phyloP scores from a whole-genome alignment of 2,113 vertebrate genomes.

The Chinchilla lanigera region DNA sequence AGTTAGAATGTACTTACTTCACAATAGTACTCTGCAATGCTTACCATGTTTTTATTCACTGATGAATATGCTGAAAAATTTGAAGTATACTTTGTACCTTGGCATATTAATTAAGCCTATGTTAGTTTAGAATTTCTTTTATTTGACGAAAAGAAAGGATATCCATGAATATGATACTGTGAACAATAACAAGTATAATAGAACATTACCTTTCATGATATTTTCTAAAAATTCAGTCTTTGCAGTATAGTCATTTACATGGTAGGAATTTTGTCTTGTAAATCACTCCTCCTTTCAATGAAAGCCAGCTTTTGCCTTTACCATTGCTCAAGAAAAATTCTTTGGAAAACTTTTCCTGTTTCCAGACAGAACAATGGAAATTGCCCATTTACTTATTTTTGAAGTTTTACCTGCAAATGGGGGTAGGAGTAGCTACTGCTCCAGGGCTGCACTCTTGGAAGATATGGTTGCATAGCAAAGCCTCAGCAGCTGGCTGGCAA shows the following conservation, averaged over 20 bases:
- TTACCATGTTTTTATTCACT: neutral
- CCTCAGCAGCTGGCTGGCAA: slow-evolving; percentile 91
- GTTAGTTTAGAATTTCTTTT: neutral
- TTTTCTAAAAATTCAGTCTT: slow-evolving; percentile 33
- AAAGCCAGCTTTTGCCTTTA: slow-evolving; percentile 16
- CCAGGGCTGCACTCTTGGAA: slow-evolving; percentile 95
- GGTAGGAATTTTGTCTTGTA: neutral
- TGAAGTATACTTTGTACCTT: neutral
- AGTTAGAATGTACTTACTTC: neutral
- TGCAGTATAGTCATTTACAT: neutral
- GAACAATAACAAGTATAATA: neutral
- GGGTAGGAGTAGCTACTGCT: slow-evolving; percentile 91
- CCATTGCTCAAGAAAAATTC: neutral
- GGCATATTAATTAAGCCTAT: neutral
- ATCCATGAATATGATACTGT: neutral
- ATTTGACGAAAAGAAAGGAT: neutral
- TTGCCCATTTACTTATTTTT: neutral
- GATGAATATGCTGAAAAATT: neutral
- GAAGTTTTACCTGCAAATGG: slow-evolving; percentile 94
- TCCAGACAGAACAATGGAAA: neutral
- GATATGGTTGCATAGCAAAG: slow-evolving; percentile 93
- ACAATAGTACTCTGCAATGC: slow-evolving; percentile 22
- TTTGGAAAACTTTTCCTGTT: slow-evolving; percentile 1
- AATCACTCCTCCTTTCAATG: neutral
- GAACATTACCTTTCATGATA: neutral